phyloP scores from a whole-genome alignment of 2,888 invertebrate species.

The Phengaris arion region DNA sequence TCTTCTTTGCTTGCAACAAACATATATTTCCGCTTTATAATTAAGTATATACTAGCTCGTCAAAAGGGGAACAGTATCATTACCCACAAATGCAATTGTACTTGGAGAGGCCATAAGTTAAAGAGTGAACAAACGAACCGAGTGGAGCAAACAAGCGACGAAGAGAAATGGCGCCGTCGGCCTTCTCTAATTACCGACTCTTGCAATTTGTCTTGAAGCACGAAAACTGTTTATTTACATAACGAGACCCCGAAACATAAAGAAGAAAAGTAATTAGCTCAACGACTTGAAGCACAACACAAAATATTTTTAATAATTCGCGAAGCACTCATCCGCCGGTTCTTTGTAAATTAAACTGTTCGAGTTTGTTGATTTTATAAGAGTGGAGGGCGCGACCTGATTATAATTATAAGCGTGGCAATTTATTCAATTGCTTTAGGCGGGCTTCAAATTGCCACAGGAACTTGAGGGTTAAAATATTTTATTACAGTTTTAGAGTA shows the following conservation, averaged over 20 bases:
- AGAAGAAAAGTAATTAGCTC: conserved; percentile 38
- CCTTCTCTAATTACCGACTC: conserved; percentile 49
- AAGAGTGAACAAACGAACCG: conserved; percentile 37
- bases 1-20: no score
- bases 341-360: conserved; percentile 20
- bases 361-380: conserved; percentile 20
- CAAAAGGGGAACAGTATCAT: conserved; percentile 1
- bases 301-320: conserved; percentile 24
- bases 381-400: conserved; percentile 6
- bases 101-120: conserved; percentile 21
- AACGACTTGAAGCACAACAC: conserved; percentile 13
- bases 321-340: background rate
- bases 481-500: background rate
- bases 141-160: conserved; percentile 39
- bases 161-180: conserved; percentile 46
- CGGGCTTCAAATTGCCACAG: background rate
- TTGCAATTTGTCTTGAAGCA: conserved; percentile 45
- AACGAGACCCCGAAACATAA: conserved; percentile 35
- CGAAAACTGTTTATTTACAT: conserved; percentile 42
- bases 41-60: background rate
- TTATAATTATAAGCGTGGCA: conserved; percentile 12
- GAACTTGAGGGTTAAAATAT: background rate
- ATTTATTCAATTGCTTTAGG: conserved; percentile 9
- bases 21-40: no score
- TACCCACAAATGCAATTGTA: background rate